Evolutionary conservation across 92 coral and sea anemone genomes (phyloP).

Genomic region (Bergia sp.): DNA sequence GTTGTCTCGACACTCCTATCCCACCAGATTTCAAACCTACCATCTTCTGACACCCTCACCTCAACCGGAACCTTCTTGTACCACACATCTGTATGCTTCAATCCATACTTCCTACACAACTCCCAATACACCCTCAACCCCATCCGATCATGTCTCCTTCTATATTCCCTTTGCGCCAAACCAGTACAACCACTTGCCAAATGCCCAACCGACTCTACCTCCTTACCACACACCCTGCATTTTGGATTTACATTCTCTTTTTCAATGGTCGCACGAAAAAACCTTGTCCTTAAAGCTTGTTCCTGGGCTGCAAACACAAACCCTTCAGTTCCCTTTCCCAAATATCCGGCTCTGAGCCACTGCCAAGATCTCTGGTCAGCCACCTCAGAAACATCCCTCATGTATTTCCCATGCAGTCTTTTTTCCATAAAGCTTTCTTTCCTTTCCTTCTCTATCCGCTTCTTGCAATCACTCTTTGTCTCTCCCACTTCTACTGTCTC

Average conservation of each 20-base stretch:
- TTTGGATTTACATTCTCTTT: constrained; percentile 44
- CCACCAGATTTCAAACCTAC: constrained; percentile 37
- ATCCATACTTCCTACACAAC: constrained; percentile 30
- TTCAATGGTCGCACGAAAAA: constrained; percentile 43
- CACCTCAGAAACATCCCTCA: constrained; percentile 34
- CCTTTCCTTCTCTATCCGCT: constrained; percentile 33
- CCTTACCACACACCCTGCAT: constrained; percentile 51
- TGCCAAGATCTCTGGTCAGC: constrained; percentile 41
- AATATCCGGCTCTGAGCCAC: constrained; percentile 37
- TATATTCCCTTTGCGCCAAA: constrained; percentile 17
- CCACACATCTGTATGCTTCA: constrained; percentile 24
- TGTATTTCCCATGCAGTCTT: constrained; percentile 22
- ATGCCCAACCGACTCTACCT: constrained; percentile 46
- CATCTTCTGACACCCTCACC: constrained; percentile 27
- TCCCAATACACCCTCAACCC: constrained; percentile 36
- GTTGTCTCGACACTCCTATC: constrained; percentile 53
- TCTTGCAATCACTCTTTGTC: constrained; percentile 20
- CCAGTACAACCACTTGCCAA: constrained; percentile 48
- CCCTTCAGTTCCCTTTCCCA: constrained; percentile 35
- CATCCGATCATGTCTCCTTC: constrained; percentile 28
- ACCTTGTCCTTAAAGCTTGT: constrained; percentile 46
- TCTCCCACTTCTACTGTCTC: constrained; percentile 37
- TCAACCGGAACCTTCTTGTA: constrained; percentile 37
- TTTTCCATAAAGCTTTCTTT: constrained; percentile 24
- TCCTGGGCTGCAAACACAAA: constrained; percentile 28